These are phyloP conservation scores for Hymenochirus boettgeri DNA, from an alignment of 2,113 vertebrate species.

Conservation along the genomic window DNA sequence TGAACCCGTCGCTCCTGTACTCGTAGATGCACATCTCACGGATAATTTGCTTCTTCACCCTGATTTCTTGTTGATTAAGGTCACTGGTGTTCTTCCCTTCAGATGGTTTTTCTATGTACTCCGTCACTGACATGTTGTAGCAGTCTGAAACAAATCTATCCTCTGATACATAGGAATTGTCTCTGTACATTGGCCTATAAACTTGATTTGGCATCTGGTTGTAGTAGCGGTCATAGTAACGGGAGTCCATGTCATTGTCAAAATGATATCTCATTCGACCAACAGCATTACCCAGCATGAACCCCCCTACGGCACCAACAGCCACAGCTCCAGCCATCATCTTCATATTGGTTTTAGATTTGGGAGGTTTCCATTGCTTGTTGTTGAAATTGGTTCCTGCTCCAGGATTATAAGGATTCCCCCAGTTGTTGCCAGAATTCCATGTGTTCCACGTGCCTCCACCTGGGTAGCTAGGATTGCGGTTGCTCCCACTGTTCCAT, in stretches of 20 bases:
- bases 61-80: constrained; percentile 48
- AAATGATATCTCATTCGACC: constrained; percentile 56
- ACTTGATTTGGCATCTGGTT: constrained; percentile 61
- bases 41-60: constrained; percentile 64
- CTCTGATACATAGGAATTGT: constrained; percentile 45
- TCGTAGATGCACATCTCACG: constrained; percentile 65
- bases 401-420: constrained; percentile 38
- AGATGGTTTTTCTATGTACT: constrained; percentile 60
- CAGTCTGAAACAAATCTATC: constrained; percentile 64
- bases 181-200: constrained; percentile 50
- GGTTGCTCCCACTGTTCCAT: constrained; percentile 47
- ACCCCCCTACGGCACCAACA: constrained; percentile 56
- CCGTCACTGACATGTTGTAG: constrained; percentile 63
- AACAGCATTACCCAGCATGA: constrained; percentile 61
- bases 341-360: constrained; percentile 64
- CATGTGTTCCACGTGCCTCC: constrained; percentile 44
- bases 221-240: constrained; percentile 57
- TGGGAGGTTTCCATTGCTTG: constrained; percentile 56
- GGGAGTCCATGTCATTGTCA: constrained; percentile 57
- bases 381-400: constrained; percentile 54
- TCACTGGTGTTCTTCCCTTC: constrained; percentile 55
- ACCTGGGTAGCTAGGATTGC: constrained; percentile 45
- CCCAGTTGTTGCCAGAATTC: constrained; percentile 54
- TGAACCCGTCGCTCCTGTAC: constrained; percentile 51
- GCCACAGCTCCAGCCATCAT: constrained; percentile 56